Base-by-base conservation (phyloP, 1,140 invertebrate genomes). In the Hyles vespertilio region DNA sequence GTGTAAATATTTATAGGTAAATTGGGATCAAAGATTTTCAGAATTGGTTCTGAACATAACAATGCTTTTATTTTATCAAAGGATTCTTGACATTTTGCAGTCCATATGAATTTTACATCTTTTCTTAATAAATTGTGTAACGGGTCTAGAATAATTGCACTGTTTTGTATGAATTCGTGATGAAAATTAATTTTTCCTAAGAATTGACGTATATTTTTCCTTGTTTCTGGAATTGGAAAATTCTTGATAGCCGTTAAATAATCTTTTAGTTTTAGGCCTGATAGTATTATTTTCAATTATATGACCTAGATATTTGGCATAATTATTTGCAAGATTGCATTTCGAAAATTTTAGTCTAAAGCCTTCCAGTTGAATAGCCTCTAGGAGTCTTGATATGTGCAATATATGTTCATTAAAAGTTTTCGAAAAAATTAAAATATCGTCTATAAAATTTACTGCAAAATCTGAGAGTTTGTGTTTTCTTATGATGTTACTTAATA, bases 281-380 rank as follows among this genome's bases (percentile, higher is more conserved):
- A 81, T 58, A 40, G 69, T 59, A 55, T 83, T 80, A 36, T 81
- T 74, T 58, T 70, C 50, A 51, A 81, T 75, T 53, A 71, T 73
- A 48, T 84, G 76, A 22, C 74, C 72, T 7, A 84, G 62, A 59
- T 80, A 84, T 60, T 22, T 22, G 22, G 22, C 22, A 22, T 22
- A 22, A 22, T 22, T 22, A 22, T 22, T 22, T 22, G 22, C 79
- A 69, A 84, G 80, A 46, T 9, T 66, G 34, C 72, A 80, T 74
- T 82, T 77, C 32, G 67, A 60, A 48, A 80, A 74, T 63, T 79
- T 79, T 51, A 83, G 50, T 68, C 64, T 70, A 51, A 84, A 77
- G 10, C 72, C 75, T 65, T 81, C 72, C 50, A 8, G 65, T 47
- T 48, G 45, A 40, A 61, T 58, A 47, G 59, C 58, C 3, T 65